Evolutionary conservation across 2,888 invertebrate species (phyloP).

Genomic region (Tetramorium bicarinatum): DNA sequence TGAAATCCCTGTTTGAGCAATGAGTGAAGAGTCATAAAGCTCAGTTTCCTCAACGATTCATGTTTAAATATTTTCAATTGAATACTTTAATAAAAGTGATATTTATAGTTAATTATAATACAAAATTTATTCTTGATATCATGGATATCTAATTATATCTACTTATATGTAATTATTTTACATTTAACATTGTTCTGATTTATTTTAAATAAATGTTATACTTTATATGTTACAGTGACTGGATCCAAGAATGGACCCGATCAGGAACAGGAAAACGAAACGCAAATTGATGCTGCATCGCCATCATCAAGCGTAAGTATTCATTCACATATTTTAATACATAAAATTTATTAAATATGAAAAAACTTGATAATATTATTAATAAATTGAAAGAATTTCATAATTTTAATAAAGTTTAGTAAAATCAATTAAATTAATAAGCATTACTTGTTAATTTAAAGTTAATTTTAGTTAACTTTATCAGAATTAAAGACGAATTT

Average conservation of each 20-base stretch:
- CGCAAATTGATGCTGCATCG: constrained; percentile 80
- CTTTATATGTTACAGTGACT: constrained; percentile 74
- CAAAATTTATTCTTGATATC: not conserved
- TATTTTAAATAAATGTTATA: constrained; percentile 4
- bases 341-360: not conserved
- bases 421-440: not conserved
- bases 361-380: not conserved
- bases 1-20: constrained; percentile 22
- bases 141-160: not conserved
- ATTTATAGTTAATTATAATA: not conserved
- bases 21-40: not conserved
- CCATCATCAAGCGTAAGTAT: constrained; percentile 76
- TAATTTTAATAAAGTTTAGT: not conserved
- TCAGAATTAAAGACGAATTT: not conserved
- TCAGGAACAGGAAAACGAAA: constrained; percentile 73
- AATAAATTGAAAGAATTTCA: not conserved
- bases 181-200: not conserved
- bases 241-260: constrained; percentile 77
- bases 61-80: not conserved
- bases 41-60: not conserved
- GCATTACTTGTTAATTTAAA: not conserved
- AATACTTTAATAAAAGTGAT: constrained; percentile 10
- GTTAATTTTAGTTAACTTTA: not conserved
- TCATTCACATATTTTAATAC: not conserved
- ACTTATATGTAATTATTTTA: not conserved